Conservation (phyloP, 2,888 invertebrate species). For the Acanthosepion esculentum region DNA sequence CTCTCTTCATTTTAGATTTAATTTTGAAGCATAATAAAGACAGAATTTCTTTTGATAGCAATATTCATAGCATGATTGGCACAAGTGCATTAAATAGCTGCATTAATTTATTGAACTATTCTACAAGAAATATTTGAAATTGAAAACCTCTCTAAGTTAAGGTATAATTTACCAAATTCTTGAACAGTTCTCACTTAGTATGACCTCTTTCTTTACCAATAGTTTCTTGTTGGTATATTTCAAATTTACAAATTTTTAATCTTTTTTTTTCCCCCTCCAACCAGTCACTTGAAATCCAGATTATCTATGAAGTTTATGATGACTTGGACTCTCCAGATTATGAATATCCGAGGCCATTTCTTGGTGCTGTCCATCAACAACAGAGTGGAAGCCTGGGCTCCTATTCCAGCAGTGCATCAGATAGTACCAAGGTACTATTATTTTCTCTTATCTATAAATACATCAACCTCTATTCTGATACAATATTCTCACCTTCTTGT, state of each 20-base stretch:
- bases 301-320: slow-evolving; percentile 85
- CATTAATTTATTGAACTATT: background rate
- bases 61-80: background rate
- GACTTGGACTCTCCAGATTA: slow-evolving; percentile 81
- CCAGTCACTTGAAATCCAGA: slow-evolving; percentile 83
- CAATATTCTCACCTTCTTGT: background rate
- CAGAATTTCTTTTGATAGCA: background rate
- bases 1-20: no score
- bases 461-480: background rate
- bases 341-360: slow-evolving; percentile 81
- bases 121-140: background rate
- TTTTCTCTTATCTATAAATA: background rate
- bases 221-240: background rate
- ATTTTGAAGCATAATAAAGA: no score
- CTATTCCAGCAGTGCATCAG: slow-evolving; percentile 75
- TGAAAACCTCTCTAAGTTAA: background rate
- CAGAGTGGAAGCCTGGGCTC: slow-evolving; percentile 74
- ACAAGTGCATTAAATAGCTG: background rate
- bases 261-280: background rate
- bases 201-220: background rate
- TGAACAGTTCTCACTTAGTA: background rate
- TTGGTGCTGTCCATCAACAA: slow-evolving; percentile 72
- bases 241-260: background rate
- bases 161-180: background rate
- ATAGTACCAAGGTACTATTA: slow-evolving; percentile 66